These are phyloP conservation scores for Mythimna loreyi DNA, from an alignment of 2,888 invertebrate species.

Conservation along the genomic window DNA sequence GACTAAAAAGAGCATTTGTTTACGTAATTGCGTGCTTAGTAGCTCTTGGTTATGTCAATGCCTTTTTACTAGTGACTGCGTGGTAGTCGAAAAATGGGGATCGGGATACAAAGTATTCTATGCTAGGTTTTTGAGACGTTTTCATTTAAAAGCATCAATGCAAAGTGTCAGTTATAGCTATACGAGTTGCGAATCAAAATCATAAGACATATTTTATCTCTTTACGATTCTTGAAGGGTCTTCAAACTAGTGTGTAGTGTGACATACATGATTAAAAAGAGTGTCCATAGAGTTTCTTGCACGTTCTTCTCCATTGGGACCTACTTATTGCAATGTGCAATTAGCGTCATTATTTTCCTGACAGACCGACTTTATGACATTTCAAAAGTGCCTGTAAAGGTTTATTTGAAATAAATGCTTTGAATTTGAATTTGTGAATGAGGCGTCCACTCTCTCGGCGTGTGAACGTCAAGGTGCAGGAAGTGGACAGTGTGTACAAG, in stretches of 20 bases:
- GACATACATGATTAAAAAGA: no score
- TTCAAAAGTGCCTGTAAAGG: no score
- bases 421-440: no score
- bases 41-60: slow-evolving; percentile 26
- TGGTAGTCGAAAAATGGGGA: not conserved
- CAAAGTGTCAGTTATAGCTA: not conserved
- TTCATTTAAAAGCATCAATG: not conserved
- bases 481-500: slow-evolving; percentile 61
- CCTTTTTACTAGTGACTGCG: not conserved
- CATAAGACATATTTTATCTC: not conserved
- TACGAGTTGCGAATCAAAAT: not conserved
- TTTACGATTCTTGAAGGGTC: slow-evolving; percentile 3
- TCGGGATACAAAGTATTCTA: not conserved
- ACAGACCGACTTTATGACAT: no score
- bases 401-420: no score
- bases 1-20: slow-evolving; percentile 22
- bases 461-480: slow-evolving; percentile 64
- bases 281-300: no score
- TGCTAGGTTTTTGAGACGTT: not conserved
- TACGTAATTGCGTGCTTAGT: slow-evolving; percentile 44
- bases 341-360: no score
- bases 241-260: slow-evolving; percentile 22
- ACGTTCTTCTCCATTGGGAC: no score
- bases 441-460: slow-evolving; percentile 23
- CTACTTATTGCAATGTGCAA: no score